Conservation (phyloP, 2,797 vertebrate genomes). For the Acanthiza pusilla region DNA sequence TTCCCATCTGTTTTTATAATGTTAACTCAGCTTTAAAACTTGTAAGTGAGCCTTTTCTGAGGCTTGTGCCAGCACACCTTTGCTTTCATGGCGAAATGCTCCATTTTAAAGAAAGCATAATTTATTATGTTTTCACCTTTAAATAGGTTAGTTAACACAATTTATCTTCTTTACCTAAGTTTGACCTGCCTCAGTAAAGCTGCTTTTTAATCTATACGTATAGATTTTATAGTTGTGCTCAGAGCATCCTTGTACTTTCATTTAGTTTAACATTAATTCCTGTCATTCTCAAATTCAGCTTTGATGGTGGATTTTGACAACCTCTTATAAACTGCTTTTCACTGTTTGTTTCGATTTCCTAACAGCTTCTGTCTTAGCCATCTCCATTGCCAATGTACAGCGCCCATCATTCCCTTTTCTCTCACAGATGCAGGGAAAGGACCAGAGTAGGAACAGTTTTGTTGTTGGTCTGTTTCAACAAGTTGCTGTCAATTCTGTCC, state of each 20-base stretch:
- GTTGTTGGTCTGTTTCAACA: background rate
- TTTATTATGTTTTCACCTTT: background rate
- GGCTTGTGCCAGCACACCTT: background rate
- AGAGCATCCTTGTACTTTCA: background rate
- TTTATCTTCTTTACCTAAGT: background rate
- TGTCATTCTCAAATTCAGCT: background rate
- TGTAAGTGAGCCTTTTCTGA: background rate
- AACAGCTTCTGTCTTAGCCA: background rate
- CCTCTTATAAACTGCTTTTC: background rate
- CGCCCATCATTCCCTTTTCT: background rate
- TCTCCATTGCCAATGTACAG: background rate
- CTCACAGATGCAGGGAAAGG: background rate
- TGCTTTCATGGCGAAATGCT: background rate
- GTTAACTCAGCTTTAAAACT: background rate
- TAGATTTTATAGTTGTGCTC: background rate
- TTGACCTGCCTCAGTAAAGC: background rate
- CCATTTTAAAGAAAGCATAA: background rate
- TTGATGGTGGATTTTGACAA: background rate
- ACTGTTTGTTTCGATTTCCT: background rate
- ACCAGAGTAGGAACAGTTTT: background rate
- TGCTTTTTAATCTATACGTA: background rate
- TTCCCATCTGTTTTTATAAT: background rate
- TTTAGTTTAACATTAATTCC: background rate
- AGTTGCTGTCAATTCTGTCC: background rate
- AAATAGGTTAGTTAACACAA: background rate